Percentiles rank a stretch among this genome's conserved stretches.
phyloP scores from a whole-genome alignment of 2,888 invertebrate genomes.

The Phyto melanocephala region DNA sequence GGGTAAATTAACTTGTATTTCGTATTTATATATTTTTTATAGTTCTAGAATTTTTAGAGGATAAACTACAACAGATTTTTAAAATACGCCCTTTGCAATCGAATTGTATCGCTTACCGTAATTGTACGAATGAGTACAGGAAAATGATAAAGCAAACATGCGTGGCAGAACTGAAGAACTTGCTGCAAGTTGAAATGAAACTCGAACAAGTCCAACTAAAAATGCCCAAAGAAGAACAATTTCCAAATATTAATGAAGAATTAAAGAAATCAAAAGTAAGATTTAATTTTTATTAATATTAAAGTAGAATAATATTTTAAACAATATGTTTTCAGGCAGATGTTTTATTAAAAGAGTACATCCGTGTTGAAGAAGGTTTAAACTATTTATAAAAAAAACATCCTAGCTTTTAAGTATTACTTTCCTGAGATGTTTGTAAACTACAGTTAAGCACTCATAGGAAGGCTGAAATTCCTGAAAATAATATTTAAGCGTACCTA shows the following conservation, averaged over 20 bases:
- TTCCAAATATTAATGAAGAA: constrained; percentile 16
- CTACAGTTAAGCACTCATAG: constrained; percentile 76
- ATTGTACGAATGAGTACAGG: constrained; percentile 68
- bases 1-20: neutral
- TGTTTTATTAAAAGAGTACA: constrained; percentile 64
- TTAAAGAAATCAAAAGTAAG: constrained; percentile 32
- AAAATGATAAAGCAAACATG: constrained; percentile 70
- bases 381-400: constrained; percentile 18
- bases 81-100: constrained; percentile 70
- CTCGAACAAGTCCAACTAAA: constrained; percentile 68
- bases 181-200: constrained; percentile 72
- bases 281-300: neutral
- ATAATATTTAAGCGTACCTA: constrained; percentile 25
- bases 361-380: constrained; percentile 52
- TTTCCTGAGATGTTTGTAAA: constrained; percentile 71
- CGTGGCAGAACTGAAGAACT: constrained; percentile 70
- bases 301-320: neutral
- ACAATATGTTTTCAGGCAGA: constrained; percentile 67
- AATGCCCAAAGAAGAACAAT: constrained; percentile 66
- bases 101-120: constrained; percentile 68
- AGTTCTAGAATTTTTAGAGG: constrained; percentile 66
- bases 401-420: constrained; percentile 58
- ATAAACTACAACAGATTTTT: constrained; percentile 71
- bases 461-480: constrained; percentile 76
- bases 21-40: neutral